phyloP scores from a whole-genome alignment of 2,888 invertebrate species.

The Bombyx huttoni region DNA sequence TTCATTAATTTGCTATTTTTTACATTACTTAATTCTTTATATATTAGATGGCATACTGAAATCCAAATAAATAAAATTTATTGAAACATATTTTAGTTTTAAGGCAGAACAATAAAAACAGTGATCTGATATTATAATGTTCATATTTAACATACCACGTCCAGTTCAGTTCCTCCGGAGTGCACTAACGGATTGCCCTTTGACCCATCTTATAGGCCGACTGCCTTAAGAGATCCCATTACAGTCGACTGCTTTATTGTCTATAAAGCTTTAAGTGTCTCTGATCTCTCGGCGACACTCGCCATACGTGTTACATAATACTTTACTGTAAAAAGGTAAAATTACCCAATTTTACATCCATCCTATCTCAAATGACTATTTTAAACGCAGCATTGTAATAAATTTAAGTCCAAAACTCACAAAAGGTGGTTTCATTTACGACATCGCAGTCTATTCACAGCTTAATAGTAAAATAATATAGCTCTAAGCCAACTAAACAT shows the following conservation, averaged over 20 bases:
- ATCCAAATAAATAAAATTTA: too few relatives aligned
- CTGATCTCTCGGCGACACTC: constrained; percentile 29
- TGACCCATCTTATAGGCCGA: constrained; percentile 35
- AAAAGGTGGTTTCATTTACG: constrained; percentile 49
- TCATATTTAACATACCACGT: neutral
- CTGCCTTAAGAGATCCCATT: constrained; percentile 45
- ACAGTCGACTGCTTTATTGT: constrained; percentile 52
- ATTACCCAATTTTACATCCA: constrained; percentile 25
- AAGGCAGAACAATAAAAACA: neutral
- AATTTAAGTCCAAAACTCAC: constrained; percentile 39
- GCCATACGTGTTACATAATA: constrained; percentile 28
- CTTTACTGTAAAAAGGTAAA: constrained; percentile 18
- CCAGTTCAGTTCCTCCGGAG: neutral
- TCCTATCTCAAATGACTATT: constrained; percentile 26
- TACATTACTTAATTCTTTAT: too few relatives aligned
- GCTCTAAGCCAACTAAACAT: constrained; percentile 35
- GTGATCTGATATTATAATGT: neutral
- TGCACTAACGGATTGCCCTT: constrained; percentile 23
- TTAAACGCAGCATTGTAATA: constrained; percentile 32
- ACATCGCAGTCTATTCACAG: constrained; percentile 43
- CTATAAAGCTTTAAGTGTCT: constrained; percentile 58
- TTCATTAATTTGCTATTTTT: too few relatives aligned
- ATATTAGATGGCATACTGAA: too few relatives aligned
- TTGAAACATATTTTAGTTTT: too few relatives aligned
- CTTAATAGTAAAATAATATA: constrained; percentile 53